A percentile compares a stretch with the other conserved stretches of the same genome.
Evolutionary conservation across 2,113 vertebrate genomes (phyloP).

Genomic region (Oxygymnocypris stewartii): DNA sequence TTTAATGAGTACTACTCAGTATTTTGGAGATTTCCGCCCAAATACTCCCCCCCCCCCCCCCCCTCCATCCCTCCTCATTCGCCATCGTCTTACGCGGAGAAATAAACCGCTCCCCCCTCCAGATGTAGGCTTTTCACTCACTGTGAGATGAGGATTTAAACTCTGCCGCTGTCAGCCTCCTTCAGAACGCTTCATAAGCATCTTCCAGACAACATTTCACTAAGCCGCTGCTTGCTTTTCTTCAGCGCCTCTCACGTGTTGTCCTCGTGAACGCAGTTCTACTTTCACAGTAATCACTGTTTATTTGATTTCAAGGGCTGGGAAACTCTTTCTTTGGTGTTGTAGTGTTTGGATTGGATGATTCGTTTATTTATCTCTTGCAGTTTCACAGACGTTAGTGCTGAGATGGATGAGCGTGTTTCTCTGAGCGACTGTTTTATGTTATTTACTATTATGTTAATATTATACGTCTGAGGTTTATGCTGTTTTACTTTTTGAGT

Average conservation of each 20-base stretch:
- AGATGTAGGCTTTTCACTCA: conserved; percentile 23
- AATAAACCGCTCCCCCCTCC: background rate
- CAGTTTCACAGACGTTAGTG: background rate
- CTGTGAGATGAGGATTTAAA: conserved; percentile 34
- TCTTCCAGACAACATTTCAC: conserved; percentile 22
- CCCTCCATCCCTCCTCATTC: background rate
- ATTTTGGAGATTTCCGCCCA: conserved; percentile 70
- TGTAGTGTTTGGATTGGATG: background rate
- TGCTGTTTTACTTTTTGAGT: too few relatives aligned
- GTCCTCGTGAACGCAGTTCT: conserved; percentile 1
- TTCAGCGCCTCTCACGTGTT: background rate
- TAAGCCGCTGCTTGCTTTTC: conserved; percentile 24
- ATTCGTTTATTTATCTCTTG: background rate
- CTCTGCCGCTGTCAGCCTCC: conserved; percentile 31
- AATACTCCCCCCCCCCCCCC: conserved; percentile 55
- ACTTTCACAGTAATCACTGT: conserved; percentile 22
- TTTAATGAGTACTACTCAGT: conserved; percentile 72
- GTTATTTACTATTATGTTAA: too few relatives aligned
- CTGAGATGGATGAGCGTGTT: background rate
- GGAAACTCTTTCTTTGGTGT: background rate
- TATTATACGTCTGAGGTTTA: too few relatives aligned
- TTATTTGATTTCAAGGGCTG: conserved; percentile 13
- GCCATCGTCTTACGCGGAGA: conserved; percentile 63
- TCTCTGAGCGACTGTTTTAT: background rate
- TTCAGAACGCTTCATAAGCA: conserved; percentile 36